Percentiles rank a stretch among this genome's conserved stretches.
Evolutionary conservation across 2,888 invertebrate genomes (phyloP).

Genomic region (Ochlodes sylvanus): DNA sequence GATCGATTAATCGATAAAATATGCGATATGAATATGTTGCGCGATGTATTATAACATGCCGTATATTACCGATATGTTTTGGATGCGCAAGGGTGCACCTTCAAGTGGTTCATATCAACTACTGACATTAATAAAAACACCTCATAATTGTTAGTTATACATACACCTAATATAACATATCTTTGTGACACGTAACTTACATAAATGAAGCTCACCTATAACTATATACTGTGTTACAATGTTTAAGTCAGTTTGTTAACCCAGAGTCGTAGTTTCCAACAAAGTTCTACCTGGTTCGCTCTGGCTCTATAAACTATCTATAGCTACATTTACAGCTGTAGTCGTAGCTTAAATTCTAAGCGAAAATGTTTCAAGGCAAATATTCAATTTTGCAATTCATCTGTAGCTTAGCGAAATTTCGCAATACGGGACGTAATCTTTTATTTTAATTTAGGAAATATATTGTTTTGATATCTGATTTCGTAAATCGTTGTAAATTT

Average conservation of each 20-base stretch:
- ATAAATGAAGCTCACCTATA: not conserved
- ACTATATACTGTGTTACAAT: conserved; percentile 47
- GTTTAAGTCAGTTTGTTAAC: conserved; percentile 53
- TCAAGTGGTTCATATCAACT: no score
- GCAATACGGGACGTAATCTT: conserved; percentile 18
- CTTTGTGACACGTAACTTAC: not conserved
- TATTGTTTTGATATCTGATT: conserved; percentile 16
- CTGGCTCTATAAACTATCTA: conserved; percentile 32
- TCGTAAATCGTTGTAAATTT: not conserved
- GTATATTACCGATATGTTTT: no score
- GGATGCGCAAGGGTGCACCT: no score
- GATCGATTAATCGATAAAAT: no score
- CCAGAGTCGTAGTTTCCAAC: conserved; percentile 57
- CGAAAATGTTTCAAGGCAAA: conserved; percentile 25
- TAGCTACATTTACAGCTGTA: conserved; percentile 19
- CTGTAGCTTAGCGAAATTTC: conserved; percentile 36
- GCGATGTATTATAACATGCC: no score
- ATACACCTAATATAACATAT: not conserved
- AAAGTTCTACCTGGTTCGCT: conserved; percentile 55
- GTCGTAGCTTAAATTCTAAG: conserved; percentile 2
- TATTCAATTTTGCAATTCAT: conserved; percentile 50
- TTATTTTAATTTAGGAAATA: conserved; percentile 31
- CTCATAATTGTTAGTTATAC: no score
- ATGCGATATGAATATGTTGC: no score
- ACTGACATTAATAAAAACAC: no score